Evolutionary conservation across 2,797 vertebrate species (phyloP).

Genomic region (Microctenopoma steveboyesi): DNA sequence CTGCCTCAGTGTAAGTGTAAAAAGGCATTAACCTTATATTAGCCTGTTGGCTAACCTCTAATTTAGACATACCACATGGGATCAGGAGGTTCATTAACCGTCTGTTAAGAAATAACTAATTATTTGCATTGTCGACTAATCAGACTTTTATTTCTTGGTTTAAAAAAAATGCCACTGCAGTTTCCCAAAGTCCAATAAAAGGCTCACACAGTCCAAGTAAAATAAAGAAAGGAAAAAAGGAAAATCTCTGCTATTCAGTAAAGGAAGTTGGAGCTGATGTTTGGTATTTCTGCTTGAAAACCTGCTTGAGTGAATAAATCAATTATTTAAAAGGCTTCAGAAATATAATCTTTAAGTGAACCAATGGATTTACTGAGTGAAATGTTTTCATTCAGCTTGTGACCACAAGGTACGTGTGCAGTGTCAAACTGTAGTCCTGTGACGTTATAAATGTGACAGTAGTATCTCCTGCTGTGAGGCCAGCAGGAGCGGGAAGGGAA

Average conservation of each 20-base stretch:
- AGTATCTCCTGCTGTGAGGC: neutral
- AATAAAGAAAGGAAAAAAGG: neutral
- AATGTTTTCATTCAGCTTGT: neutral
- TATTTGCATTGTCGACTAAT: too few relatives aligned
- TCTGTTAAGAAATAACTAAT: too few relatives aligned
- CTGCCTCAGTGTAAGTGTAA: too few relatives aligned
- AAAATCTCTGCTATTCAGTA: too few relatives aligned
- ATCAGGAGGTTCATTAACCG: too few relatives aligned
- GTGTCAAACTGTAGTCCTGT: constrained; percentile 1
- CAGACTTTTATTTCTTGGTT: too few relatives aligned
- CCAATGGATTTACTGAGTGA: neutral
- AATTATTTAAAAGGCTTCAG: neutral
- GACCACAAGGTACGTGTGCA: neutral
- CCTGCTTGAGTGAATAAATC: neutral
- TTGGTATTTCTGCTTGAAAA: neutral
- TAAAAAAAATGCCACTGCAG: too few relatives aligned
- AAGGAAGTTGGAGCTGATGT: neutral
- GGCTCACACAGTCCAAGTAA: neutral
- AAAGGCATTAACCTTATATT: too few relatives aligned
- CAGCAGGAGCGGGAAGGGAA: constrained; percentile 11
- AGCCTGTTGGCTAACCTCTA: too few relatives aligned
- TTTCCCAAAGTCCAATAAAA: too few relatives aligned
- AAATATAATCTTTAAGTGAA: neutral
- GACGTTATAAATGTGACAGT: neutral
- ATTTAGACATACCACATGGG: too few relatives aligned